Evolutionary conservation across 2,797 vertebrate species (phyloP).

Genomic region (Yasuhikotakia modesta): DNA sequence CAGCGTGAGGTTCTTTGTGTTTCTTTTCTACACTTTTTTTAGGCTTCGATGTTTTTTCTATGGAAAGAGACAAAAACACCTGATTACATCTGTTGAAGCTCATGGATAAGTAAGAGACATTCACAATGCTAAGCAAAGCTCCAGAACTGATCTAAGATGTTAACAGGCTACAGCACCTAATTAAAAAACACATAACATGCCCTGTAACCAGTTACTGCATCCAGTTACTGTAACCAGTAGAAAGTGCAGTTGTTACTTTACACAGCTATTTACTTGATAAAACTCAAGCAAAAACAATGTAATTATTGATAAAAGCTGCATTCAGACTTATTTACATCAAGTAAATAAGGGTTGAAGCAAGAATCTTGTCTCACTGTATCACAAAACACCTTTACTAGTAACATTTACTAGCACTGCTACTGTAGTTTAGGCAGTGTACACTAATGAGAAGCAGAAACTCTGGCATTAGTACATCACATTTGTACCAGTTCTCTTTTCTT

Average conservation of each 20-base stretch:
- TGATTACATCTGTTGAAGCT: not conserved
- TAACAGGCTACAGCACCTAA: not conserved
- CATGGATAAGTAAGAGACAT: not conserved
- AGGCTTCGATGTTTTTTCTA: not conserved
- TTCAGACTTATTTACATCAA: no score
- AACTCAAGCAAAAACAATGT: no score
- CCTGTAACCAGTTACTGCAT: no score
- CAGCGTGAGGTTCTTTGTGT: not conserved
- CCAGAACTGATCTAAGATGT: not conserved
- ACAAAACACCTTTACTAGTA: no score
- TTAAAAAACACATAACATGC: not conserved
- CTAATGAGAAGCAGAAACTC: not conserved
- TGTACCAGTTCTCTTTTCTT: constrained; percentile 17
- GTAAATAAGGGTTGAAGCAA: no score
- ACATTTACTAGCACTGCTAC: no score
- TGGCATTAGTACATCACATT: not conserved
- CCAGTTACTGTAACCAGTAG: no score
- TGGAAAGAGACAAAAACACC: not conserved
- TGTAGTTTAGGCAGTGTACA: not conserved
- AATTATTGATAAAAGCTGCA: no score
- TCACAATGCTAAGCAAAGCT: not conserved
- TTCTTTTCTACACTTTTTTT: not conserved
- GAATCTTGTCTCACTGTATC: no score
- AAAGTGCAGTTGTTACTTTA: no score
- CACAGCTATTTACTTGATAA: no score